These are phyloP conservation scores for Littorina saxatilis DNA, from an alignment of 1,140 invertebrate genomes.

Conservation along the genomic window DNA sequence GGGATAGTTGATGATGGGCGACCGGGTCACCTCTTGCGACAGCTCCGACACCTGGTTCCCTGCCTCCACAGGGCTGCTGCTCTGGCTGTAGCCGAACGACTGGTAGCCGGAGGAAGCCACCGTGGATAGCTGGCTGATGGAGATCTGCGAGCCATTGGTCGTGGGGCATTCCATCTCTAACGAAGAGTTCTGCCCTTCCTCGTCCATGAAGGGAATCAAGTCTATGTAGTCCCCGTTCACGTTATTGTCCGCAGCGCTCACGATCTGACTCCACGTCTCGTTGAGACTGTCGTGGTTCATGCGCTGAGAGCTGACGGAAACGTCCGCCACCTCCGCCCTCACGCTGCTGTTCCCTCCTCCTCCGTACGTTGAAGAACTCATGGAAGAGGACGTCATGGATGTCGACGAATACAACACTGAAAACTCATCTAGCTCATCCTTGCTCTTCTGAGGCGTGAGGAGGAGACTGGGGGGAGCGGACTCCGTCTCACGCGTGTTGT, in stretches of 20 bases:
- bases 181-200: constrained; percentile 62
- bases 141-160: constrained; percentile 52
- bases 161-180: constrained; percentile 61
- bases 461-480: background rate
- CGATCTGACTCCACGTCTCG: constrained; percentile 72
- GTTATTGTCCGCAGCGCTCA: constrained; percentile 66
- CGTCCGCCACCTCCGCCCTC: constrained; percentile 58
- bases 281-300: constrained; percentile 62
- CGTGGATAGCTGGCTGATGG: constrained; percentile 88
- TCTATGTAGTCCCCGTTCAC: constrained; percentile 73
- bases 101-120: constrained; percentile 93
- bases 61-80: constrained; percentile 86
- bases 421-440: constrained; percentile 21
- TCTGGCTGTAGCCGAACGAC: constrained; percentile 93
- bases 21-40: constrained; percentile 58
- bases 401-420: constrained; percentile 16
- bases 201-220: constrained; percentile 73
- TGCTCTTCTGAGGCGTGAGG: background rate
- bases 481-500: constrained; percentile 32
- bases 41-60: constrained; percentile 57
- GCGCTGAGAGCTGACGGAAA: constrained; percentile 57
- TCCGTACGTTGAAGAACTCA: constrained; percentile 33
- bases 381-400: constrained; percentile 43
- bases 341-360: background rate
- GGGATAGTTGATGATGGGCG: constrained; percentile 47